Evolutionary conservation across 2,888 invertebrate genomes (phyloP), one percentile per base, ranked within the genome.

Genomic region (Polydrusus cervinus): DNA sequence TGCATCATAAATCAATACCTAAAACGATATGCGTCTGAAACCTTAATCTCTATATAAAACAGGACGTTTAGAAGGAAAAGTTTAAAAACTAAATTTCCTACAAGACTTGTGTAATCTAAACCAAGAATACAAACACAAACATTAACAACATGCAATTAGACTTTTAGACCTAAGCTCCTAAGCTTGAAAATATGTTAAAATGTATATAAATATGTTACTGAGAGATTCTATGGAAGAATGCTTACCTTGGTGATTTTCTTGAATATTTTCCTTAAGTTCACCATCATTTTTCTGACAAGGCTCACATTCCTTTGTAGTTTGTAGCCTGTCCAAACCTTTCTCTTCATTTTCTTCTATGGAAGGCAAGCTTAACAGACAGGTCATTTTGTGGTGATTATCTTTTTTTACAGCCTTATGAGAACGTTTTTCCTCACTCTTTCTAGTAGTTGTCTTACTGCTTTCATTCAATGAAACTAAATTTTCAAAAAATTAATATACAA

Each of bases 271-370:
- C 34, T 18, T 38, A 6, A 45, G 62, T 70, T 69, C 49, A 55
- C 34, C 38, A 11, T 47, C 57, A 25, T 30, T 69, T 69, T 38
- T 68, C 25, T 14, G 16, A 47, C 30, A 20, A 30, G 30, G 10
- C 8, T 69, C 68, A 10, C 10, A 57, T 60, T 69, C 69, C 16
- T 66, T 66, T 6, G 20, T 13, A 40, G 13, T 53, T 16, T 66
- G 38, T 3, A 68, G 40, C 40, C 60, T 74, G 13, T 71, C 71
- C 13, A 45, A 30, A 34, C 30, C 53, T 40, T 72, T 47, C 9
- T 61, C 78, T 51, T 87, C 87, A 78, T 87, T 87, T 74, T 88
- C 88, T 75, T 88, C 78, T 64, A 82, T 82, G 1, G 80, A 88
- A 51, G 80, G 79, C 38, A 82, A 68, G 86, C 43, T 77, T 14